phyloP scores from a whole-genome alignment of 2,888 invertebrate species.

The Suillia variegata region DNA sequence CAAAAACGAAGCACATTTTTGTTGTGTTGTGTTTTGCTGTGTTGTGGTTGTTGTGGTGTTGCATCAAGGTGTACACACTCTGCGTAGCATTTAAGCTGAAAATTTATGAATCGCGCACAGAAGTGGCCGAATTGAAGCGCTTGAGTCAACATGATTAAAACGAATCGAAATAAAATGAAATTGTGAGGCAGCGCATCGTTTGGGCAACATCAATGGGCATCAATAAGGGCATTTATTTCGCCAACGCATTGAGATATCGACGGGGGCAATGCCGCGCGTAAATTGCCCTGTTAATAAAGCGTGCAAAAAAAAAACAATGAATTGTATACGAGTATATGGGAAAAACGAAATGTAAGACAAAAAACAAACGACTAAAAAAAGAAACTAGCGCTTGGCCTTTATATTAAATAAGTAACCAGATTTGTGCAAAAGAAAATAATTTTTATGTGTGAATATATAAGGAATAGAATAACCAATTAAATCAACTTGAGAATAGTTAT shows the following conservation, averaged over 20 bases:
- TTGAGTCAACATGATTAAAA: background rate
- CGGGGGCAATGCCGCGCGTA: background rate
- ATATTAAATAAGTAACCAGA: too few relatives aligned
- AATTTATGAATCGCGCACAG: constrained; percentile 10
- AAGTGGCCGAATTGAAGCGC: too few relatives aligned
- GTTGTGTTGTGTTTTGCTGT: too few relatives aligned
- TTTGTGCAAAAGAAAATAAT: too few relatives aligned
- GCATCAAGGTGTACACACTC: background rate
- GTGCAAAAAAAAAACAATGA: too few relatives aligned
- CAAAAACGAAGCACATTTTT: constrained; percentile 6
- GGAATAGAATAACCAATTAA: too few relatives aligned
- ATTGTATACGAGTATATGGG: background rate
- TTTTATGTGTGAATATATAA: too few relatives aligned
- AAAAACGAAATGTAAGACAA: background rate
- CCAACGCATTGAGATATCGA: constrained; percentile 30
- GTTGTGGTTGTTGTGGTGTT: background rate
- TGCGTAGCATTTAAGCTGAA: background rate
- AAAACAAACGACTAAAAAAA: too few relatives aligned
- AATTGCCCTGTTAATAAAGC: background rate
- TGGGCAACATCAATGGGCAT: constrained; percentile 34
- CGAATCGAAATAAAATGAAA: background rate
- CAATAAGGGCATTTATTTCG: constrained; percentile 42
- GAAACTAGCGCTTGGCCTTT: too few relatives aligned
- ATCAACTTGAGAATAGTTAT: too few relatives aligned
- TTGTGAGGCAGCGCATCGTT: constrained; percentile 24